phyloP scores from a whole-genome alignment of 2,797 vertebrate species.

The Microctenopoma steveboyesi region DNA sequence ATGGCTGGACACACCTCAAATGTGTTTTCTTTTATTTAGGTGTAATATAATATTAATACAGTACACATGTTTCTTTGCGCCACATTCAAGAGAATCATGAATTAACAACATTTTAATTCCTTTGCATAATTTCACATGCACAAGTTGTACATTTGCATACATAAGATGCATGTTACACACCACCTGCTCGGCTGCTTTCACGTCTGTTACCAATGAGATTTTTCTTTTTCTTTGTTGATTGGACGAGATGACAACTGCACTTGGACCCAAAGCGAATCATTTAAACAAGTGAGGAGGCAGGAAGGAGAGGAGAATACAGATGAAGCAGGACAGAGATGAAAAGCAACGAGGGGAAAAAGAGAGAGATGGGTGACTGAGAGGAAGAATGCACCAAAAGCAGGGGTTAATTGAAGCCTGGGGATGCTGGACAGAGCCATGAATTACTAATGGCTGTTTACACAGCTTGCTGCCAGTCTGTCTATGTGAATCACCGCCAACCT shows the following conservation, averaged over 20 bases:
- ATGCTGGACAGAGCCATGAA: conserved; percentile 79
- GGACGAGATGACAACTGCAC: conserved; percentile 29
- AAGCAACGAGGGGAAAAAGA: conserved; percentile 33
- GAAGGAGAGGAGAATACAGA: conserved; percentile 43
- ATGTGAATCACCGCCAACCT: conserved; percentile 74
- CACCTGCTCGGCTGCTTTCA: conserved; percentile 38
- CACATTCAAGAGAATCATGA: conserved; percentile 7
- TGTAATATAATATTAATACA: conserved; percentile 5
- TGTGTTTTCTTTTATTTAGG: conserved; percentile 16
- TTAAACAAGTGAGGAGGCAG: conserved; percentile 24
- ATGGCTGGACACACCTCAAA: too few species aligned
- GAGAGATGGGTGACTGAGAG: conserved; percentile 40
- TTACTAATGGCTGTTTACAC: conserved; percentile 84
- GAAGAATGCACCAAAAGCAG: conserved; percentile 56
- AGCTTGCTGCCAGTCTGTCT: conserved; percentile 76
- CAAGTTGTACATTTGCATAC: conserved; percentile 43
- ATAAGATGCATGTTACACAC: conserved; percentile 23
- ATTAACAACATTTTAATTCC: conserved; percentile 18
- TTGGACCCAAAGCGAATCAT: conserved; percentile 31
- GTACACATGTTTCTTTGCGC: conserved; percentile 13
- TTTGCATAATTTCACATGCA: conserved; percentile 34
- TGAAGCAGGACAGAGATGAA: conserved; percentile 45
- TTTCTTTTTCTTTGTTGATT: conserved; percentile 20
- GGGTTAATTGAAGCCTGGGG: conserved; percentile 81
- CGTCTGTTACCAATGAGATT: conserved; percentile 8